These are phyloP conservation scores for Ganaspis sp. DNA, from an alignment of 1,140 invertebrate genomes.

Conservation along the genomic window DNA sequence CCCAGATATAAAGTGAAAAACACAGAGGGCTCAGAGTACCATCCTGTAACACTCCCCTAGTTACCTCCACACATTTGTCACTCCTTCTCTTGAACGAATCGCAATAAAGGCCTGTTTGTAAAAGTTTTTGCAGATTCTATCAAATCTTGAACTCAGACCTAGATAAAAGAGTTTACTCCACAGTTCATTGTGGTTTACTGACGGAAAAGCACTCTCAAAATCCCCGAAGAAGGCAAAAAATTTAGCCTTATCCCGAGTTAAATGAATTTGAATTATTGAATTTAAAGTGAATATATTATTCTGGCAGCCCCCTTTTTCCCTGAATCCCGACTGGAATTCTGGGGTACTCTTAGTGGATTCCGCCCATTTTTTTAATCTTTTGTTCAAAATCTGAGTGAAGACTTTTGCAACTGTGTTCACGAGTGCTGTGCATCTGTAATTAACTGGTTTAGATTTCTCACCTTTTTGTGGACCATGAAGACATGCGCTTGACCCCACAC, in stretches of 20 bases:
- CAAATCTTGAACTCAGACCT: background rate
- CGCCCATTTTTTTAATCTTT: slow-evolving; percentile 2
- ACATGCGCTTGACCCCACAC: background rate
- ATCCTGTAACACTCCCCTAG: background rate
- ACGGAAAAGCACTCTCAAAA: background rate
- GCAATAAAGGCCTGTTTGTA: background rate
- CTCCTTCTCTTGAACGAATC: background rate
- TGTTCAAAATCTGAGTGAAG: background rate
- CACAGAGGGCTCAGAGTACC: background rate
- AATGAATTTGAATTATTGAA: background rate
- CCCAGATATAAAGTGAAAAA: background rate
- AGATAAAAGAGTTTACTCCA: background rate
- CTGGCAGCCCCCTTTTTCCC: background rate
- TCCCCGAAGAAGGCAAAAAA: background rate
- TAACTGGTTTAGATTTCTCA: background rate
- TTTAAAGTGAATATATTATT: background rate
- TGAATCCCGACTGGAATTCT: background rate
- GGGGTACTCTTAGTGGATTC: background rate
- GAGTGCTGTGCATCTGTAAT: background rate
- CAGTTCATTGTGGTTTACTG: background rate
- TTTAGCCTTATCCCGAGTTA: background rate
- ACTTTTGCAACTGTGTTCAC: background rate
- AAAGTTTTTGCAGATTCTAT: background rate
- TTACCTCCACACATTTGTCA: background rate
- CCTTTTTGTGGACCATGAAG: background rate